Evolutionary conservation across 2,113 vertebrate species (phyloP), one percentile per base, ranked within the genome.

Genomic region (Haemorhous mexicanus): DNA sequence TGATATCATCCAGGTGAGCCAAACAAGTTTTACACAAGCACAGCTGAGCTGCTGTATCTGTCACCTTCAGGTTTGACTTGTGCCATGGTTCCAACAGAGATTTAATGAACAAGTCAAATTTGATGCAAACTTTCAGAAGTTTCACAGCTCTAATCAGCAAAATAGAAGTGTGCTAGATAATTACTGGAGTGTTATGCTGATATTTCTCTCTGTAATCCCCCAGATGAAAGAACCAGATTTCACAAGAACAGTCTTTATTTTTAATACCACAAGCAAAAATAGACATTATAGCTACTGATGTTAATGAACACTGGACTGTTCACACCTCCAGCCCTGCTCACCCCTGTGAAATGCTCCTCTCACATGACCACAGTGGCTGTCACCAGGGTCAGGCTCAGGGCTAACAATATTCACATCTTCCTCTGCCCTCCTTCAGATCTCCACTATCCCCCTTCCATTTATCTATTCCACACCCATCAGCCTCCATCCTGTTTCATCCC

Each of bases 31-130:
- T 53, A 53, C 9, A 5, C 85, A 73, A 74, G 64, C 85, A 47
- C 68, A 86, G 32, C 66, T 37, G 56, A 89, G 63, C 61, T 76
- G 66, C 88, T 92, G 41, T 4, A 78, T 27, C 62, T 74, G 63
- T 63, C 69, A 72, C 94, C 93, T 95, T 81, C 85, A 95, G 84
- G 64, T 89, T 58, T 58, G 55, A 82, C 84, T 88, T 6, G 49
- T 67, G 68, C 79, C 39, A 5, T 2, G 77, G 49, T 43, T 94
- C 91, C 83, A 73, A 62, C 66, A 53, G 66, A 92, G 61, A 94
- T 87, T 90, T 95, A 93, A 96, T 74, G 85, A 96, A 94, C 80
- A 92, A 95, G 80, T 86, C 92, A 52, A 87, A 95, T 95, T 74
- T 50, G 80, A 94, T 39, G 76, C 39, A 90, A 93, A 87, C 83